Evolutionary conservation across 2,797 vertebrate species (phyloP).

Genomic region (Heterohyrax brucei): DNA sequence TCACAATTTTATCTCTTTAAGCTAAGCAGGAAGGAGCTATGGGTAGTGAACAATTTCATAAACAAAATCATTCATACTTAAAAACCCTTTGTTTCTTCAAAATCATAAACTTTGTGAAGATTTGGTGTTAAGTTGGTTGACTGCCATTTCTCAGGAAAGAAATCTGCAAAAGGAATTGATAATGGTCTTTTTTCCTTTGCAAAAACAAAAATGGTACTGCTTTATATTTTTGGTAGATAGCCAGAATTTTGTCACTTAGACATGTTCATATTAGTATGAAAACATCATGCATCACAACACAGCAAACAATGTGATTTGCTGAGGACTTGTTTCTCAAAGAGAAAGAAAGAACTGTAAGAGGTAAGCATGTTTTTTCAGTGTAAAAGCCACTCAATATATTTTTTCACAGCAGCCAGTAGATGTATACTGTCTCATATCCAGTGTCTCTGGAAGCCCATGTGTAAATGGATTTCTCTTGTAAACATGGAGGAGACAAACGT

Average conservation of each 20-base stretch:
- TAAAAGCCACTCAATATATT: constrained; percentile 27
- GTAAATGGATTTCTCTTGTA: not conserved
- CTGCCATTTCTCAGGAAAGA: constrained; percentile 79
- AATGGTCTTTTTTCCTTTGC: constrained; percentile 75
- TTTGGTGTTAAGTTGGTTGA: constrained; percentile 81
- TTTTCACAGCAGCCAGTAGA: not conserved
- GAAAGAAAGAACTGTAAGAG: not conserved
- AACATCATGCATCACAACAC: constrained; percentile 87
- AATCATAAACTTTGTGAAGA: constrained; percentile 78
- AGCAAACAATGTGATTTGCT: constrained; percentile 87
- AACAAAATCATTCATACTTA: constrained; percentile 74
- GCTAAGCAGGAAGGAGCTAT: constrained; percentile 70
- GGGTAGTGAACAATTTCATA: constrained; percentile 69
- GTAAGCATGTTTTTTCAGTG: not conserved
- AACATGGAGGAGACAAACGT: not conserved
- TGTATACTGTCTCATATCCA: not conserved
- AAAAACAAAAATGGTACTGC: constrained; percentile 49
- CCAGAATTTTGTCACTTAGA: constrained; percentile 88
- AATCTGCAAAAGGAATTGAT: constrained; percentile 81
- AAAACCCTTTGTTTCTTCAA: constrained; percentile 81
- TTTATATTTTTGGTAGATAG: constrained; percentile 88
- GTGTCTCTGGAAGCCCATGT: not conserved
- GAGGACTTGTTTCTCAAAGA: constrained; percentile 81
- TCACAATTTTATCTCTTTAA: constrained; percentile 69
- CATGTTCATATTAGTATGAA: constrained; percentile 86